Conservation (phyloP, 2,113 vertebrate species). For the Thunnus maccoyii region DNA sequence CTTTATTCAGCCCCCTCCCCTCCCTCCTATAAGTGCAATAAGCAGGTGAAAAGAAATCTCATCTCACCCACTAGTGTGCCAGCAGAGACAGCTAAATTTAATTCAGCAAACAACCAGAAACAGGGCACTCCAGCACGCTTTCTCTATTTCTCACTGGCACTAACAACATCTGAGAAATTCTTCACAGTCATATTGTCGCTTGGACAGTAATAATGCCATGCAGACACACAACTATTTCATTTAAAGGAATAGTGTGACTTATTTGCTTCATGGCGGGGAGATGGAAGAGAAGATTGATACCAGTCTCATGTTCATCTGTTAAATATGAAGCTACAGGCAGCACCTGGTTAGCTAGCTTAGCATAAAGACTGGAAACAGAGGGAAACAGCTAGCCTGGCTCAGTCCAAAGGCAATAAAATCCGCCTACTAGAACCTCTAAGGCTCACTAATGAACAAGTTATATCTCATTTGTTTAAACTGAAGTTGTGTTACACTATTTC, state of each 20-base stretch:
- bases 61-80: slow-evolving; percentile 67
- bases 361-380: neutral
- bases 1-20: slow-evolving; percentile 29
- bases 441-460: too few relatives aligned
- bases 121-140: slow-evolving; percentile 17
- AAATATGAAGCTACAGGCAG: too few relatives aligned
- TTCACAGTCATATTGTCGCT: slow-evolving; percentile 29
- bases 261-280: neutral
- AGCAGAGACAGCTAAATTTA: slow-evolving; percentile 68
- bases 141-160: slow-evolving; percentile 35
- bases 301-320: neutral
- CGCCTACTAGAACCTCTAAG: neutral
- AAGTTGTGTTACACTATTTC: too few relatives aligned
- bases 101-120: slow-evolving; percentile 62
- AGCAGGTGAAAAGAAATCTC: slow-evolving; percentile 69
- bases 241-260: neutral
- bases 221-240: neutral
- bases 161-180: slow-evolving; percentile 22
- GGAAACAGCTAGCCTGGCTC: neutral
- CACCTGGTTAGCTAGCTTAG: neutral
- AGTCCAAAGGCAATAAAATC: neutral
- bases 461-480: too few relatives aligned
- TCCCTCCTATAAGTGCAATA: slow-evolving; percentile 59
- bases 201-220: slow-evolving; percentile 5
- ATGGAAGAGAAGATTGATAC: neutral